Percentiles rank a stretch among this genome's conserved stretches.
Evolutionary conservation across 2,888 invertebrate species (phyloP).

Genomic region (Eucera pruinosa): DNA sequence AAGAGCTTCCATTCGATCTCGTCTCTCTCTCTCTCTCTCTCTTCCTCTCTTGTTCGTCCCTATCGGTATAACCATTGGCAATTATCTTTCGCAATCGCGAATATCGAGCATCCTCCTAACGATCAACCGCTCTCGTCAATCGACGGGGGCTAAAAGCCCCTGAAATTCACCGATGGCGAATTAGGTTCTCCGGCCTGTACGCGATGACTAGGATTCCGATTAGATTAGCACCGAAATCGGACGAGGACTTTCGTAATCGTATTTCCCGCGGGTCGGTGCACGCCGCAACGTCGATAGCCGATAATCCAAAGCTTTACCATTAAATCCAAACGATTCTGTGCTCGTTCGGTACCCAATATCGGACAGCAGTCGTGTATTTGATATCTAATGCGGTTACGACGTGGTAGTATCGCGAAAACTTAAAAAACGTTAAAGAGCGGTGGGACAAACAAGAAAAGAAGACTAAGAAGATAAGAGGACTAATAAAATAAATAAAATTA

Average conservation of each 20-base stretch:
- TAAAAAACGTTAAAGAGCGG: too few species aligned
- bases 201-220: conserved; percentile 46
- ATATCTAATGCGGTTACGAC: too few species aligned
- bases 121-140: neutral
- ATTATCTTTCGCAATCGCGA: conserved; percentile 2
- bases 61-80: neutral
- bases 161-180: conserved; percentile 29
- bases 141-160: conserved; percentile 27
- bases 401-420: too few species aligned
- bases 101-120: neutral
- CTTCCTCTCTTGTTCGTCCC: too few species aligned
- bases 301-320: conserved; percentile 65
- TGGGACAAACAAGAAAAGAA: too few species aligned
- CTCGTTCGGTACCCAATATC: conserved; percentile 1
- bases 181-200: conserved; percentile 31
- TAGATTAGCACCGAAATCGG: conserved; percentile 55
- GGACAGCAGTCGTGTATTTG: too few species aligned
- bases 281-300: conserved; percentile 34
- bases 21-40: too few species aligned
- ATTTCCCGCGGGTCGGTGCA: conserved; percentile 31
- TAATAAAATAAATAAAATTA: too few species aligned
- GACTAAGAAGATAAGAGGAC: too few species aligned
- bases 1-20: too few species aligned
- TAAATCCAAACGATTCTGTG: conserved; percentile 25
- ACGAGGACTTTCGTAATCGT: conserved; percentile 45